Evolutionary conservation across 2,797 vertebrate genomes (phyloP).

Genomic region (Chiropotes sagulatus): DNA sequence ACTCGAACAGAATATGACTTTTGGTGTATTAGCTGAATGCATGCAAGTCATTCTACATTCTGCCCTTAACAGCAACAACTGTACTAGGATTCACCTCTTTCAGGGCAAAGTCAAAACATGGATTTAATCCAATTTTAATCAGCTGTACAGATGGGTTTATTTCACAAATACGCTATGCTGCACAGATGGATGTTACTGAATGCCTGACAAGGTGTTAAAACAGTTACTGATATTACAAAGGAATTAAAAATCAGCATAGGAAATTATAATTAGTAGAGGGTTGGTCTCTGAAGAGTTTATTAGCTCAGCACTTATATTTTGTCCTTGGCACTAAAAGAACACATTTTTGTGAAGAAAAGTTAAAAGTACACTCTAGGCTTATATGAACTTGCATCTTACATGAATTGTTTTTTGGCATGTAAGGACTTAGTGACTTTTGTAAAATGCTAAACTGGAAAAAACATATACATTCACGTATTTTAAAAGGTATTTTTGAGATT

Average conservation of each 20-base stretch:
- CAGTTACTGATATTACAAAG: constrained; percentile 86
- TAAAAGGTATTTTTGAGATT: not conserved
- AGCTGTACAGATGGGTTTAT: constrained; percentile 91
- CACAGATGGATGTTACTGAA: constrained; percentile 89
- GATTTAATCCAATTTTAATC: constrained; percentile 88
- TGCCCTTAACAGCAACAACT: constrained; percentile 79
- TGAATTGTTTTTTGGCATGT: not conserved
- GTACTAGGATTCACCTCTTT: constrained; percentile 83
- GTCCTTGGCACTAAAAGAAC: constrained; percentile 78
- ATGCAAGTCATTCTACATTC: constrained; percentile 66
- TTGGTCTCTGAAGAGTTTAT: constrained; percentile 83
- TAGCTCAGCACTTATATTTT: constrained; percentile 84
- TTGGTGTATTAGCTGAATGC: constrained; percentile 77
- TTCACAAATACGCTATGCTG: constrained; percentile 86
- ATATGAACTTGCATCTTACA: not conserved
- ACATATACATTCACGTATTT: not conserved
- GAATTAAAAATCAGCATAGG: constrained; percentile 83
- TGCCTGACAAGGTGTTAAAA: constrained; percentile 90
- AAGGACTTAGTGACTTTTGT: not conserved
- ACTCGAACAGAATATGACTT: constrained; percentile 80
- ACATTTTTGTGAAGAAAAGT: constrained; percentile 60
- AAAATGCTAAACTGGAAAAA: not conserved
- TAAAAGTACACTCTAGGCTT: constrained; percentile 63
- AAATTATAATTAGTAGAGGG: constrained; percentile 85
- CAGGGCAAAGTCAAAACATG: constrained; percentile 85